These are phyloP conservation scores for Meloidogyne hapla DNA, from an alignment of 1,140 invertebrate genomes.

Conservation along the genomic window DNA sequence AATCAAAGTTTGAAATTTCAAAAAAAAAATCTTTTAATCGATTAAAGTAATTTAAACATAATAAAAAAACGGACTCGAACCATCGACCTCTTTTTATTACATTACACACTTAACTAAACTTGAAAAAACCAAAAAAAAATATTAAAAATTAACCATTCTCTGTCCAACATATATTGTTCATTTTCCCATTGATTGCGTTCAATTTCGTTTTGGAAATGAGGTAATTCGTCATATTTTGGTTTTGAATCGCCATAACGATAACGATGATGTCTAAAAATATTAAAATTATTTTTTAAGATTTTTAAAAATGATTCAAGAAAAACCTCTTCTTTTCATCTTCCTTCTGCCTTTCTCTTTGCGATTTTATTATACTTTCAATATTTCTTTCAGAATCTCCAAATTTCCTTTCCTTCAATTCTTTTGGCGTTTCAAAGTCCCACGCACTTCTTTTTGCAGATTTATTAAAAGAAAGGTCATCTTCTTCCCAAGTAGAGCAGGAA, in stretches of 20 bases:
- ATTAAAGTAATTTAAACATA: no score
- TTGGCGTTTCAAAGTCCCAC: conserved; percentile 77
- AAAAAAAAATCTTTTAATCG: no score
- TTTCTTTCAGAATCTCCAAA: conserved; percentile 28
- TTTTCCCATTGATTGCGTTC: conserved; percentile 83
- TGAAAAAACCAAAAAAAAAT: not conserved
- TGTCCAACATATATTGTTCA: conserved; percentile 84
- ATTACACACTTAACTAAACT: not conserved
- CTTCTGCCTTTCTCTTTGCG: conserved; percentile 53
- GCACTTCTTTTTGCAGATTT: conserved; percentile 70
- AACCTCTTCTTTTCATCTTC: conserved; percentile 61
- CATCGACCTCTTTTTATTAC: no score
- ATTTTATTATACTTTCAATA: conserved; percentile 50
- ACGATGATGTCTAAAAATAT: conserved; percentile 25
- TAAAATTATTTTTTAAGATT: conserved; percentile 4
- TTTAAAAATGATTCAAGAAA: no score
- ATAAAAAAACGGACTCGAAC: no score
- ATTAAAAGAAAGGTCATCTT: conserved; percentile 66
- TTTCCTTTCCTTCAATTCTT: conserved; percentile 69
- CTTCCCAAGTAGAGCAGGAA: conserved; percentile 80
- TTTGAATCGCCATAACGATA: conserved; percentile 27
- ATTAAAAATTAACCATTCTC: conserved; percentile 92
- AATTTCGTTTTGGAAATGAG: conserved; percentile 66
- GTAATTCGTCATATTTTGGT: conserved; percentile 26
- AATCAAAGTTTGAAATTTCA: no score